Conservation (phyloP, 1,140 invertebrate genomes). For the Ceratoteleas bidentatus region DNA sequence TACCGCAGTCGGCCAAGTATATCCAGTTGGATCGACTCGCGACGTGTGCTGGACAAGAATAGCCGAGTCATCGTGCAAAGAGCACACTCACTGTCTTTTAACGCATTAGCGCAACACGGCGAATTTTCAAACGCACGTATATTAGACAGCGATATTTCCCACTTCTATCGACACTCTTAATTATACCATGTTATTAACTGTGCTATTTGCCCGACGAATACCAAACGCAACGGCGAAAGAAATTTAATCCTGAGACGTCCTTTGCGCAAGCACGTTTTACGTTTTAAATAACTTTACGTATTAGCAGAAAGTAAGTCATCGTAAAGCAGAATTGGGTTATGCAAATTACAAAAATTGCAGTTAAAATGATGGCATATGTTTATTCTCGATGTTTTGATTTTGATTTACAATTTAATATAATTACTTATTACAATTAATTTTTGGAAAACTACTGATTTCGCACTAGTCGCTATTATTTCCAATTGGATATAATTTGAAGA, state of each 20-base stretch:
- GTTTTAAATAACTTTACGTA: background rate
- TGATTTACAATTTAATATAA: too few relatives aligned
- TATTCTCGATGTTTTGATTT: too few relatives aligned
- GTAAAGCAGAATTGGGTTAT: too few relatives aligned
- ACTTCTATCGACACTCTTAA: constrained; percentile 64
- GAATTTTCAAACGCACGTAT: constrained; percentile 67
- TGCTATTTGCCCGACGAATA: constrained; percentile 50
- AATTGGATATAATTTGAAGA: too few relatives aligned
- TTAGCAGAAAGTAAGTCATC: too few relatives aligned
- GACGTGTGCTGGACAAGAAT: constrained; percentile 74
- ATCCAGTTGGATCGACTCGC: constrained; percentile 74
- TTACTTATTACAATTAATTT: too few relatives aligned
- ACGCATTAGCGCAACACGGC: constrained; percentile 73
- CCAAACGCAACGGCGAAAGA: constrained; percentile 40
- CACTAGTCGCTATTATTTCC: too few relatives aligned
- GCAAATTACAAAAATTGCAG: too few relatives aligned
- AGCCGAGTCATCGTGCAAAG: constrained; percentile 80
- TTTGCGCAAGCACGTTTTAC: constrained; percentile 3
- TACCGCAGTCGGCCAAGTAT: constrained; percentile 79
- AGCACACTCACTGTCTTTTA: constrained; percentile 80
- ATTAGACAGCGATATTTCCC: constrained; percentile 65
- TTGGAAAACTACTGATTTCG: too few relatives aligned
- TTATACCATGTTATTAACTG: constrained; percentile 62
- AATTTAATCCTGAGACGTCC: constrained; percentile 23
- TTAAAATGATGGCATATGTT: too few relatives aligned